phyloP scores from a whole-genome alignment of 2,888 invertebrate genomes.

The Drosophila cognata region DNA sequence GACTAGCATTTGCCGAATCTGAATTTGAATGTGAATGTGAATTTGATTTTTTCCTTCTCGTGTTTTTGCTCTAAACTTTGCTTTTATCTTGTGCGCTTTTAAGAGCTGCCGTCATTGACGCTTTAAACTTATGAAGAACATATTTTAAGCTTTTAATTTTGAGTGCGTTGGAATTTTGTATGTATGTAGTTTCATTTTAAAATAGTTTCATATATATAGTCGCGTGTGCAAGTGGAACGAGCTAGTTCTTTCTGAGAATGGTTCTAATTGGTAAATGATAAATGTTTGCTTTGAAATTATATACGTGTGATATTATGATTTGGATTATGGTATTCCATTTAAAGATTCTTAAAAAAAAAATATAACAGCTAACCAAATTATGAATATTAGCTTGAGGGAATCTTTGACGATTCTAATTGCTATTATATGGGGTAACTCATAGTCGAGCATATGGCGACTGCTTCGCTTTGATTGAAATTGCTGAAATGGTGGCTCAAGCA shows the following conservation, averaged over 20 bases:
- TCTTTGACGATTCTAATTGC: neutral
- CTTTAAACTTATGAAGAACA: constrained; percentile 22
- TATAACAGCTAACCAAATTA: neutral
- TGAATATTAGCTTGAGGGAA: neutral
- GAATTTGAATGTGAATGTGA: constrained; percentile 48
- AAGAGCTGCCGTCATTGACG: constrained; percentile 21
- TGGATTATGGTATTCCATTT: neutral
- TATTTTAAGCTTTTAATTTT: constrained; percentile 17
- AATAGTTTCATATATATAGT: neutral
- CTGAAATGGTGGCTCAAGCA: constrained; percentile 14
- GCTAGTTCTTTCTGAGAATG: neutral
- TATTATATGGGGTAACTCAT: neutral
- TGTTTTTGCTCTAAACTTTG: constrained; percentile 29
- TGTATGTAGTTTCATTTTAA: neutral
- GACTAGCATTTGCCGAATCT: constrained; percentile 55
- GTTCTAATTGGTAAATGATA: neutral
- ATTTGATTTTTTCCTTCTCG: constrained; percentile 47
- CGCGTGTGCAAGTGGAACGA: neutral
- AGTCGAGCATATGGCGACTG: neutral
- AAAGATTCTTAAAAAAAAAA: neutral
- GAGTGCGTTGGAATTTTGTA: neutral
- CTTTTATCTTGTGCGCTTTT: constrained; percentile 11
- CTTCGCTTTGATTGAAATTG: constrained; percentile 5
- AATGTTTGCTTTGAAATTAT: neutral
- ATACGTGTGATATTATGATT: neutral